These are phyloP conservation scores for Tetramorium parvispinum DNA, from an alignment of 1,140 invertebrate genomes.

Conservation along the genomic window DNA sequence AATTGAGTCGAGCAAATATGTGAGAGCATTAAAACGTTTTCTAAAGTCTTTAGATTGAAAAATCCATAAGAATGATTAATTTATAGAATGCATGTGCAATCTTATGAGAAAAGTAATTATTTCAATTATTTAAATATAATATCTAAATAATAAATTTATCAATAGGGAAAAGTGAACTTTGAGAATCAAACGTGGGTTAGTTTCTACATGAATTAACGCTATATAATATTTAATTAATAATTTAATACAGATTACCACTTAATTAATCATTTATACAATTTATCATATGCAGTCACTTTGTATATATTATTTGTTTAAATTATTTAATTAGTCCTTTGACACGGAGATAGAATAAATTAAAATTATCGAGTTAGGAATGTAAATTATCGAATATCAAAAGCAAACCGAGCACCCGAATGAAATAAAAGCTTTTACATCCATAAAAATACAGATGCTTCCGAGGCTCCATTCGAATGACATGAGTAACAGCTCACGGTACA, in stretches of 20 bases:
- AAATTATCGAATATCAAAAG: background rate
- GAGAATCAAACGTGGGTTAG: too few relatives aligned
- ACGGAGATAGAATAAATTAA: background rate
- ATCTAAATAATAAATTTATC: too few relatives aligned
- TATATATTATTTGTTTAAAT: too few relatives aligned
- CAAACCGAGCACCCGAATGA: background rate
- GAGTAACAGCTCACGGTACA: conserved; percentile 25
- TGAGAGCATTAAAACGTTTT: background rate
- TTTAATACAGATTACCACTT: too few relatives aligned
- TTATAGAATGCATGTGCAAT: background rate
- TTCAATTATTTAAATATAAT: too few relatives aligned
- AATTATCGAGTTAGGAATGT: background rate
- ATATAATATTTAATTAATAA: too few relatives aligned
- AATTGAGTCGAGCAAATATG: background rate
- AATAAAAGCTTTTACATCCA: conserved; percentile 4
- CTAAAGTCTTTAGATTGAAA: background rate
- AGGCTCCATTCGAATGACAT: background rate
- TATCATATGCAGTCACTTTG: too few relatives aligned
- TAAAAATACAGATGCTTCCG: conserved; percentile 21
- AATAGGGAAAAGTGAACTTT: too few relatives aligned
- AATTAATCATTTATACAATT: too few relatives aligned
- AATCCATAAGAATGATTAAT: background rate
- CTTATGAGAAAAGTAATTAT: too few relatives aligned
- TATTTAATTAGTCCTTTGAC: too few relatives aligned
- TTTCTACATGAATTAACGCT: too few relatives aligned